Evolutionary conservation across 2,113 vertebrate genomes (phyloP).

Genomic region (Pelecanoides urinatrix): DNA sequence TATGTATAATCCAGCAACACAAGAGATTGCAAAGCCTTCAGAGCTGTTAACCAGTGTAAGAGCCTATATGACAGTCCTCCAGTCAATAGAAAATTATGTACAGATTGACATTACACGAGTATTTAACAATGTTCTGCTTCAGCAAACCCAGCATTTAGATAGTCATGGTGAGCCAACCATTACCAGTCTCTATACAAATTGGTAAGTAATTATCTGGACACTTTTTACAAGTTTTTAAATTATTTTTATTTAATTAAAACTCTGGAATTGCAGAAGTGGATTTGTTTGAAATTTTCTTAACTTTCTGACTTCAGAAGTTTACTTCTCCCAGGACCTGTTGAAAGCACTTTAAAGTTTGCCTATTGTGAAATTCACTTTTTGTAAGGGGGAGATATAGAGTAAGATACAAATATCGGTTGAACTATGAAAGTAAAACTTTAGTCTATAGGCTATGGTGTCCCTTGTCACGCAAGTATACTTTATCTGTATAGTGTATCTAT

Average conservation of each 20-base stretch:
- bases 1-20: constrained; percentile 99
- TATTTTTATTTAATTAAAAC: background rate
- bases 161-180: constrained; percentile 99
- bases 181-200: constrained; percentile 98
- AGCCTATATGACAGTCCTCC: constrained; percentile 98
- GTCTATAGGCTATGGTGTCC: background rate
- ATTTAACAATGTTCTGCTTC: constrained; percentile 98
- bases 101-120: constrained; percentile 98
- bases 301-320: background rate
- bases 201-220: constrained; percentile 73
- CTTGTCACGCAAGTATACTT: background rate
- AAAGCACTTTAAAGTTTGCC: background rate
- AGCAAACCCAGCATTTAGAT: constrained; percentile 99
- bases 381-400: fast-evolving
- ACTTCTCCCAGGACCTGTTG: background rate
- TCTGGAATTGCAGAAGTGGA: background rate
- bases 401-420: background rate
- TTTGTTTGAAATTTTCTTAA: background rate
- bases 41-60: constrained; percentile 96
- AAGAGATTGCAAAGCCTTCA: constrained; percentile 98
- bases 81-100: constrained; percentile 99
- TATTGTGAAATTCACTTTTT: background rate
- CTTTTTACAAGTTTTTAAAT: background rate
- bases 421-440: background rate
- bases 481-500: background rate